Conservation (phyloP, 2,888 invertebrate species). For the Ommatoiulus sabulosus region DNA sequence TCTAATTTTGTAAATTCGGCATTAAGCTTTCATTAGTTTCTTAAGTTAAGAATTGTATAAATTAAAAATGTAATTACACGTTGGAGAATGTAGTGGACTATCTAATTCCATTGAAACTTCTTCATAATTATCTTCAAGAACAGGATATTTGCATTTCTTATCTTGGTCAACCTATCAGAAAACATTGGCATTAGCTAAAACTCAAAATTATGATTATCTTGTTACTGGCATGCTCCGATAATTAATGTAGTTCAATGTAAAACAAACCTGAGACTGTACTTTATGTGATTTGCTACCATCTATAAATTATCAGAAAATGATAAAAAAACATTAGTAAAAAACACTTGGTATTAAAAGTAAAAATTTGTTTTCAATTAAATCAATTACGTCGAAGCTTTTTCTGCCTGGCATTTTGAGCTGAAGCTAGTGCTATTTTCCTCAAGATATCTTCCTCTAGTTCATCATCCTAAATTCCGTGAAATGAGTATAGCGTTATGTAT, state of each 20-base stretch:
- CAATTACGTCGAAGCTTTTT: background rate
- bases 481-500: background rate
- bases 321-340: background rate
- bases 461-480: background rate
- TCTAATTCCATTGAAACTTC: conserved; percentile 60
- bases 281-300: background rate
- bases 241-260: background rate
- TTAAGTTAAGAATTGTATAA: background rate
- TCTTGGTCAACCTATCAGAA: background rate
- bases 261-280: conserved; percentile 32
- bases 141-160: background rate
- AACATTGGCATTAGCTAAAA: background rate
- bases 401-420: conserved; percentile 42
- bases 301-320: background rate
- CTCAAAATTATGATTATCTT: background rate
- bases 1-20: no score
- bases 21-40: background rate
- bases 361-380: conserved; percentile 2
- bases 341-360: background rate
- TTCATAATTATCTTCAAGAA: conserved; percentile 59
- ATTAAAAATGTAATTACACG: conserved; percentile 41
- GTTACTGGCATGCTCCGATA: background rate
- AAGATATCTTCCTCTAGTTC: conserved; percentile 58
- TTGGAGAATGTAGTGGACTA: conserved; percentile 53
- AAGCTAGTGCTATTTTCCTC: conserved; percentile 58